phyloP scores from a whole-genome alignment of 2,113 vertebrate genomes.

The Tapirus terrestris region DNA sequence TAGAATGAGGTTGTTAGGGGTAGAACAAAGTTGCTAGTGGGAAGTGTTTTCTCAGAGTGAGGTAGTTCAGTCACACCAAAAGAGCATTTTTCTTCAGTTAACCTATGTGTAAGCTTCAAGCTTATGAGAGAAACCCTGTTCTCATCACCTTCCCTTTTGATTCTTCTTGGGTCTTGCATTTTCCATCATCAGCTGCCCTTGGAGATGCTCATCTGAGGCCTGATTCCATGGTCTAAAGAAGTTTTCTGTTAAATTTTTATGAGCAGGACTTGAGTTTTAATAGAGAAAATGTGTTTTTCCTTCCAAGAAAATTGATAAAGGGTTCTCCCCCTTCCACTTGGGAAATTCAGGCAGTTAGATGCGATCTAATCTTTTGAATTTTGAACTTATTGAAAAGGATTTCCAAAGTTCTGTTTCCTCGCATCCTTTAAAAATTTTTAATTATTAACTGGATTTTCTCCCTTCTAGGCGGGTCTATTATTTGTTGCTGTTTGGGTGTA shows the following conservation, averaged over 20 bases:
- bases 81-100: conserved; percentile 50
- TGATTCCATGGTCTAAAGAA: neutral
- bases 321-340: neutral
- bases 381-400: neutral
- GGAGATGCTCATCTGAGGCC: neutral
- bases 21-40: conserved; percentile 2
- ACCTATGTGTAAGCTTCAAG: neutral
- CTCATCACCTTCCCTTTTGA: neutral
- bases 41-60: conserved; percentile 70
- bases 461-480: neutral
- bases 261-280: neutral
- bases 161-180: neutral
- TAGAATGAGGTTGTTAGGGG: neutral
- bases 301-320: neutral
- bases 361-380: neutral
- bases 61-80: neutral
- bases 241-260: neutral
- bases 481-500: neutral
- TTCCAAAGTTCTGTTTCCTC: neutral
- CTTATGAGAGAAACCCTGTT: neutral
- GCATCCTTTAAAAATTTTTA: neutral
- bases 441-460: neutral
- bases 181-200: neutral
- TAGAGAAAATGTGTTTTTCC: conserved; percentile 15
- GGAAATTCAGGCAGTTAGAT: neutral